These are phyloP conservation scores for Drosophila percnosoma DNA, from an alignment of 2,888 invertebrate species.

Conservation along the genomic window DNA sequence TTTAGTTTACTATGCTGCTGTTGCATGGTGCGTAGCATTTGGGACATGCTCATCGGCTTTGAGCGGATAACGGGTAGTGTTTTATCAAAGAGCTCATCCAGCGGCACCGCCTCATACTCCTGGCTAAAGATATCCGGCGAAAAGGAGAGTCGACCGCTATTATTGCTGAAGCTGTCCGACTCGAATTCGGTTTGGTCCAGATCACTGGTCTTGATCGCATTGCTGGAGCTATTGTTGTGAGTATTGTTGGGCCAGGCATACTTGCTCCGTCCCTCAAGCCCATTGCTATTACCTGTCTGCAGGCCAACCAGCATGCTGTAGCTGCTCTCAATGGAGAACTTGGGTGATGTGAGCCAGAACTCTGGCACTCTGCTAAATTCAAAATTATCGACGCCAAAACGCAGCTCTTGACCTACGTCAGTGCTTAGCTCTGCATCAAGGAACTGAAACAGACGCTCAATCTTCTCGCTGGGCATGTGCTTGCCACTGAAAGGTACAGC, in stretches of 20 bases:
- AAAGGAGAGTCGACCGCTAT: conserved; percentile 66
- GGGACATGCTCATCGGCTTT: conserved; percentile 56
- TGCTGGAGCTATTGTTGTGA: conserved; percentile 51
- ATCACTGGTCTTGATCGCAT: conserved; percentile 76
- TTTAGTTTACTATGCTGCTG: conserved; percentile 71
- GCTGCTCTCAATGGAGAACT: conserved; percentile 79
- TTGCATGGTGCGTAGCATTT: conserved; percentile 73
- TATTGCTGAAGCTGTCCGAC: conserved; percentile 69
- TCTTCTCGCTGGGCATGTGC: conserved; percentile 63
- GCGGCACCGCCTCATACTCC: conserved; percentile 77
- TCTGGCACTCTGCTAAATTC: conserved; percentile 80
- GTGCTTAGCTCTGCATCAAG: conserved; percentile 57
- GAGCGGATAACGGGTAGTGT: conserved; percentile 26
- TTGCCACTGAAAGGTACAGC: conserved; percentile 81
- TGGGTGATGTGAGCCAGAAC: conserved; percentile 63
- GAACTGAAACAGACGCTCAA: conserved; percentile 76
- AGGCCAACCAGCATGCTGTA: conserved; percentile 82
- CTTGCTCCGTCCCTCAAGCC: conserved; percentile 76
- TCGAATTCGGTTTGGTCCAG: conserved; percentile 79
- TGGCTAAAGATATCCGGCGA: conserved; percentile 75
- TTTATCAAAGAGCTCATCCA: conserved; percentile 80
- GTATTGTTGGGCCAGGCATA: conserved; percentile 79
- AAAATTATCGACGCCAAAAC: conserved; percentile 81
- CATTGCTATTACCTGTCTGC: conserved; percentile 74
- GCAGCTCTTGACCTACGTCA: conserved; percentile 46